Percentiles rank a stretch among this genome's conserved stretches.
Conservation (phyloP, 2,888 invertebrate species). For the Monochamus alternatus region DNA sequence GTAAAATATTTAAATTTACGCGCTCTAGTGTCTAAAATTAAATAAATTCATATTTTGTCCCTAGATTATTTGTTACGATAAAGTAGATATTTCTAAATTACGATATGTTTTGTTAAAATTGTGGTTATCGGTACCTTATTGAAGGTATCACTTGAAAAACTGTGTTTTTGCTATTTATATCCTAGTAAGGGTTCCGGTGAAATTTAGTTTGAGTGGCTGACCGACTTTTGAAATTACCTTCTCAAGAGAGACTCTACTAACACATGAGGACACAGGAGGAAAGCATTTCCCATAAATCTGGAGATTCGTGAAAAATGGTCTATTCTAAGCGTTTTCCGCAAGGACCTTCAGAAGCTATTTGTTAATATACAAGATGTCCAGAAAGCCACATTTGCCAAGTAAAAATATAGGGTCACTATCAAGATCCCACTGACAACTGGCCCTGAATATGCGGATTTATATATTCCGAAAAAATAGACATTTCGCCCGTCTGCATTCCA, state of each 20-base stretch:
- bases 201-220: neutral
- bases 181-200: neutral
- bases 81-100: too few relatives aligned
- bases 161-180: too few relatives aligned
- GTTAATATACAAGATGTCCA: slow-evolving; percentile 40
- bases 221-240: slow-evolving; percentile 21
- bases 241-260: slow-evolving; percentile 11
- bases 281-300: slow-evolving; percentile 36
- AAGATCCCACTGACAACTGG: slow-evolving; percentile 35
- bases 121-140: too few relatives aligned
- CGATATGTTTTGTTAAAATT: too few relatives aligned
- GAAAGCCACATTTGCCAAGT: slow-evolving; percentile 39
- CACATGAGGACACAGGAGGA: slow-evolving; percentile 26
- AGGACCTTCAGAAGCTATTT: slow-evolving; percentile 38
- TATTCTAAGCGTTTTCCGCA: slow-evolving; percentile 38
- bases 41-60: too few relatives aligned
- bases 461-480: slow-evolving; percentile 33
- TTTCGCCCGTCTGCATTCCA: slow-evolving; percentile 21
- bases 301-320: slow-evolving; percentile 36
- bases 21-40: too few relatives aligned
- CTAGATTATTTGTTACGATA: too few relatives aligned
- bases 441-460: slow-evolving; percentile 40
- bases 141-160: too few relatives aligned
- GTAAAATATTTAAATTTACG: too few relatives aligned
- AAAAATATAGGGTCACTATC: slow-evolving; percentile 38